A percentile compares a stretch with the other conserved stretches of the same genome.
Evolutionary conservation across 2,888 invertebrate genomes (phyloP).

Genomic region (Dilophus febrilis): DNA sequence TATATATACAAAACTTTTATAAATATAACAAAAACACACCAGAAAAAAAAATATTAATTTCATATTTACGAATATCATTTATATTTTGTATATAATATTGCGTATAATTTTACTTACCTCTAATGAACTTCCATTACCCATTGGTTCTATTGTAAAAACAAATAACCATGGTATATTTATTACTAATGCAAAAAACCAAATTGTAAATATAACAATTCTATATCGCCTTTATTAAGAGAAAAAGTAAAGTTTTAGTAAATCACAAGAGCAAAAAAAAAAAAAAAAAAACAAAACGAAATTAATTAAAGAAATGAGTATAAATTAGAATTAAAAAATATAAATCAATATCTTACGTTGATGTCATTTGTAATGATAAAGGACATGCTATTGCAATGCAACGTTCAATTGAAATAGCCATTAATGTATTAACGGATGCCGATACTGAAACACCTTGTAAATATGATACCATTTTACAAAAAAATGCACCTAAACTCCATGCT

Average conservation of each 20-base stretch:
- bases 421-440: constrained; percentile 36
- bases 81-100: too few relatives aligned
- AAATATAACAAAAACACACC: too few relatives aligned
- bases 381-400: constrained; percentile 34
- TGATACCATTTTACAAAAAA: constrained; percentile 37
- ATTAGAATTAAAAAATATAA: background rate
- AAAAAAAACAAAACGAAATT: background rate
- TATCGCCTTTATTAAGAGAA: constrained; percentile 14
- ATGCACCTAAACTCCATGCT: constrained; percentile 38
- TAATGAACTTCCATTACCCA: constrained; percentile 20
- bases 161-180: constrained; percentile 34
- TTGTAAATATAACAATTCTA: constrained; percentile 26
- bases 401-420: constrained; percentile 38
- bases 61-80: too few relatives aligned
- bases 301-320: background rate
- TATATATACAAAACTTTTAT: too few relatives aligned
- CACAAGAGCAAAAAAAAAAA: background rate
- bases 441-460: constrained; percentile 40
- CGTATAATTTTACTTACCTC: background rate
- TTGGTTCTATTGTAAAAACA: constrained; percentile 29
- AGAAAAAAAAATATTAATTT: too few relatives aligned
- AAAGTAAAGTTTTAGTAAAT: background rate
- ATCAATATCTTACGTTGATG: constrained; percentile 17
- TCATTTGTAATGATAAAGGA: constrained; percentile 31
- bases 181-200: constrained; percentile 31